phyloP scores from a whole-genome alignment of 2,888 invertebrate species.

The Aplocera efformata region DNA sequence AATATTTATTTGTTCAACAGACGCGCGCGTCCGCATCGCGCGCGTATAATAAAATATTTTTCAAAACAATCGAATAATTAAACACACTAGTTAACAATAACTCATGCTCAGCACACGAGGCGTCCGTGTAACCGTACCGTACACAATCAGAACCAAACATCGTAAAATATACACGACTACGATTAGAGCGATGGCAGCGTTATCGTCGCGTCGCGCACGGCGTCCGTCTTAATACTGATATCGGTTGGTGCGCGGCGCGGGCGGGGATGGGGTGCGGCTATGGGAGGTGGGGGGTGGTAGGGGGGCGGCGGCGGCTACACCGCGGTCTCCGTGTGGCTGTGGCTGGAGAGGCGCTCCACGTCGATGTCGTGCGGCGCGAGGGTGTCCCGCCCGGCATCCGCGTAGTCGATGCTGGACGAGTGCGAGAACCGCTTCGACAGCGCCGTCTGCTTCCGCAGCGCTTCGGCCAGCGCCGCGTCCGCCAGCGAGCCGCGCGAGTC shows the following conservation, averaged over 20 bases:
- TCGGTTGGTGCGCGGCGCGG: constrained; percentile 30
- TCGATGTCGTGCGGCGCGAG: constrained; percentile 95
- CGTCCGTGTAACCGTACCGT: constrained; percentile 24
- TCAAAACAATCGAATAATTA: constrained; percentile 81
- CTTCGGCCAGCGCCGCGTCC: constrained; percentile 95
- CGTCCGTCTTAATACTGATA: constrained; percentile 45
- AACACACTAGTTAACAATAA: constrained; percentile 81
- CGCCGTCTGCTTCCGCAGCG: constrained; percentile 95
- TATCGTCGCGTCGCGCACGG: constrained; percentile 40
- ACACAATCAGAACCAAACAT: constrained; percentile 50
- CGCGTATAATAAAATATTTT: constrained; percentile 79
- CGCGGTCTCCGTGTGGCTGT: constrained; percentile 97
- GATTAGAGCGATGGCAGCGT: constrained; percentile 61
- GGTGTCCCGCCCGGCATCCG: constrained; percentile 92
- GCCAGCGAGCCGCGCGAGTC: constrained; percentile 97
- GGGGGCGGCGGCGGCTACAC: constrained; percentile 80
- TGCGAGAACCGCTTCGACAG: constrained; percentile 95
- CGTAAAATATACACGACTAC: constrained; percentile 61
- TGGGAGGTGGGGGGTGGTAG: constrained; percentile 22
- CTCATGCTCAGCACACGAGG: constrained; percentile 59
- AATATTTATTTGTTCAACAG: constrained; percentile 80
- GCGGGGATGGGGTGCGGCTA: constrained; percentile 20
- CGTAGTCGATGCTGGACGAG: constrained; percentile 93
- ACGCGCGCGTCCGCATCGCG: constrained; percentile 71
- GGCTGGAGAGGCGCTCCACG: constrained; percentile 94